phyloP scores from a whole-genome alignment of 2,888 invertebrate species.

The Monopis laevigella region DNA sequence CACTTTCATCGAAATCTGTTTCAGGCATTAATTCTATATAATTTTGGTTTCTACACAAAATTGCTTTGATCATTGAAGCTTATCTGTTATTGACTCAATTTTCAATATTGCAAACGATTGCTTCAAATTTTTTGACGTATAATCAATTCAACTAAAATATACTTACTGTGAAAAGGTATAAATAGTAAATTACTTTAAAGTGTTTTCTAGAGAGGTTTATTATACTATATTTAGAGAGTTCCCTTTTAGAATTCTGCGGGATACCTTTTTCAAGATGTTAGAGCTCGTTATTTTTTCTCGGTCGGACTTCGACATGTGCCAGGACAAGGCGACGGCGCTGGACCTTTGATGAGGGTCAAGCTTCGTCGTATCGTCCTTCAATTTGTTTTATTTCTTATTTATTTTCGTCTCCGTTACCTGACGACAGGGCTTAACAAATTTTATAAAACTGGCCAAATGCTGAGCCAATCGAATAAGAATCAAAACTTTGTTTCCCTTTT shows the following conservation, averaged over 20 bases:
- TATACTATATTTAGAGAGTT: neutral
- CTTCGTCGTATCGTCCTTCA: conserved; percentile 25
- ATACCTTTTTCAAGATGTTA: conserved; percentile 7
- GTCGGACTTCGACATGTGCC: conserved; percentile 13
- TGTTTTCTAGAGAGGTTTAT: no score
- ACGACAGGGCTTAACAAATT: conserved; percentile 7
- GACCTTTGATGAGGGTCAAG: conserved; percentile 35
- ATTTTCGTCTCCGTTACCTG: conserved; percentile 9
- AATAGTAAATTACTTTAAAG: no score
- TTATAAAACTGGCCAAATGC: neutral
- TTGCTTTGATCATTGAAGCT: no score
- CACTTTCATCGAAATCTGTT: no score
- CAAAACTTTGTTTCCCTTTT: neutral
- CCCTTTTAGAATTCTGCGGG: conserved; percentile 1
- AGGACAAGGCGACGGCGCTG: conserved; percentile 24
- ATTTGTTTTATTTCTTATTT: conserved; percentile 25
- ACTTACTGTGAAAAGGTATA: no score
- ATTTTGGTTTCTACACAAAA: no score
- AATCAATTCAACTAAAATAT: no score
- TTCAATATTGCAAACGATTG: no score
- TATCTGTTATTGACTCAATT: no score
- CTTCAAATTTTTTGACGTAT: no score
- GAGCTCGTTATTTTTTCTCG: conserved; percentile 11
- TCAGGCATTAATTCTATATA: no score
- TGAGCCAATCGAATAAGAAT: neutral